Conservation (phyloP, 2,888 invertebrate genomes). For the Emmelina monodactyla region DNA sequence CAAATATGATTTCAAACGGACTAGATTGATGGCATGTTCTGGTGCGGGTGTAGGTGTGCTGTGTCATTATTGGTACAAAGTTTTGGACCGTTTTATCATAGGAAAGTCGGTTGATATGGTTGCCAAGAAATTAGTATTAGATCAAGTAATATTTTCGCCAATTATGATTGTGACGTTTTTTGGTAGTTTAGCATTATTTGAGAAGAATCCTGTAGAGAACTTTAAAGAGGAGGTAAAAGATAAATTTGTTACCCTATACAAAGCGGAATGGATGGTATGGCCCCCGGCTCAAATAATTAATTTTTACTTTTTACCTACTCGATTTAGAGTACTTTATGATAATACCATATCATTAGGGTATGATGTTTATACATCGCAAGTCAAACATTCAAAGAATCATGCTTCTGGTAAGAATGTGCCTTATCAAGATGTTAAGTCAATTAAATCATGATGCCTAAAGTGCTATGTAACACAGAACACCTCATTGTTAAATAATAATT, state of each 20-base stretch:
- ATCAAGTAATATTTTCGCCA: slow-evolving; percentile 89
- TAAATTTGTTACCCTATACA: slow-evolving; percentile 81
- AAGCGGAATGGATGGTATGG: slow-evolving; percentile 94
- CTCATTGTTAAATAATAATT: too few species aligned
- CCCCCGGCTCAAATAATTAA: slow-evolving; percentile 93
- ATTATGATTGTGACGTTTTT: slow-evolving; percentile 84
- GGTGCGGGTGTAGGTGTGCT: slow-evolving; percentile 82
- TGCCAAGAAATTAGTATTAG: slow-evolving; percentile 80
- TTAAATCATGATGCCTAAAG: too few species aligned
- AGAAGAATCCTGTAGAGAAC: slow-evolving; percentile 69
- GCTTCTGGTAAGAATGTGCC: neutral
- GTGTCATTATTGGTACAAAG: slow-evolving; percentile 89
- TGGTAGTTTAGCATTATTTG: slow-evolving; percentile 77
- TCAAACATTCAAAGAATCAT: slow-evolving; percentile 72
- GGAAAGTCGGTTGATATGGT: slow-evolving; percentile 75
- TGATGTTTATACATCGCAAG: slow-evolving; percentile 87
- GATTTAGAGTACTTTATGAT: slow-evolving; percentile 88
- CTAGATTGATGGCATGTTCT: slow-evolving; percentile 80
- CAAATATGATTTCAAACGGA: slow-evolving; percentile 69
- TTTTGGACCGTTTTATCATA: slow-evolving; percentile 77
- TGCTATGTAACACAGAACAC: too few species aligned
- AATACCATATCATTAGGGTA: slow-evolving; percentile 88
- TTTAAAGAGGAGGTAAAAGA: slow-evolving; percentile 73
- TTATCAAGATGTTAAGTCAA: too few species aligned
- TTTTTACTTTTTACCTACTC: slow-evolving; percentile 86